Conservation (phyloP, 2,888 invertebrate genomes). For the Trachelus stipa region DNA sequence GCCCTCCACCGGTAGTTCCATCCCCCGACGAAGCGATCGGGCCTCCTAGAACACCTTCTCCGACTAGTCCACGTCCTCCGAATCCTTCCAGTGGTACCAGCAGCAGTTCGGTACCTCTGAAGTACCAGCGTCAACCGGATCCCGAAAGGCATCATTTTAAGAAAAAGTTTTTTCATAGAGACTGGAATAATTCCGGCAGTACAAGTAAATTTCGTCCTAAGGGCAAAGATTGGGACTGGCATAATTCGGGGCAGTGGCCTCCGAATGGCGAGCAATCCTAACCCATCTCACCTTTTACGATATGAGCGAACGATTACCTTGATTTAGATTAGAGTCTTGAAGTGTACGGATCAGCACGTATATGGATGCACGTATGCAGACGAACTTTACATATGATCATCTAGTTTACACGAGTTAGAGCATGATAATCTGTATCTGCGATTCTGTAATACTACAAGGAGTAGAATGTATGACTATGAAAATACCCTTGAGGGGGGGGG, state of each 20-base stretch:
- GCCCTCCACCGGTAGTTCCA: slow-evolving; percentile 60
- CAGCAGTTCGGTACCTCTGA: slow-evolving; percentile 67
- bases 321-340: not conserved
- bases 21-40: slow-evolving; percentile 67
- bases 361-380: not conserved
- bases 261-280: slow-evolving; percentile 61
- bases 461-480: not conserved
- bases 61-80: slow-evolving; percentile 68
- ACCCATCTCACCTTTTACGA: slow-evolving; percentile 27
- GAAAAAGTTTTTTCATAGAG: slow-evolving; percentile 85
- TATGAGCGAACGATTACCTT: not conserved
- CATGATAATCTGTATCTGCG: not conserved
- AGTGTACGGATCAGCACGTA: not conserved
- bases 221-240: slow-evolving; percentile 81
- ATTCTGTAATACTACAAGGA: not conserved
- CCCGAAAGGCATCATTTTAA: slow-evolving; percentile 77
- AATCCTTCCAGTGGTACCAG: slow-evolving; percentile 66
- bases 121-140: slow-evolving; percentile 74
- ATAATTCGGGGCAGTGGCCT: slow-evolving; percentile 66
- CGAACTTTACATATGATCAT: not conserved
- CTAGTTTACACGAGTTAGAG: not conserved
- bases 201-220: slow-evolving; percentile 78
- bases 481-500: not conserved
- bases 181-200: slow-evolving; percentile 60
- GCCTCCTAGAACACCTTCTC: slow-evolving; percentile 72